These are phyloP conservation scores for Ciconia stormi DNA, from an alignment of 2,113 vertebrate genomes.

Conservation along the genomic window DNA sequence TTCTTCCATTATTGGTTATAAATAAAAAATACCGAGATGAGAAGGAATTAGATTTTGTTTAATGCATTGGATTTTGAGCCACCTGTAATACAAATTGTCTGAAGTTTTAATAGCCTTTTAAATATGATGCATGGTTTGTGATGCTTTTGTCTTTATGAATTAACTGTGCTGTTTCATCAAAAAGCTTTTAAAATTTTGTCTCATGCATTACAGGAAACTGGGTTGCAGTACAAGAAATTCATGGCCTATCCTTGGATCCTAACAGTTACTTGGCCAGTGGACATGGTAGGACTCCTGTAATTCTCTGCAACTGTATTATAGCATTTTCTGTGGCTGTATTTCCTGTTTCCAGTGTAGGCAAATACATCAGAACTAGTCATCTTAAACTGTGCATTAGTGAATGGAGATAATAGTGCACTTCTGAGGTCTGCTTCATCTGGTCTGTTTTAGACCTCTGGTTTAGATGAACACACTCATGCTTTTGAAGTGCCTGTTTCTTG, in stretches of 20 bases:
- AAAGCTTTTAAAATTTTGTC: background rate
- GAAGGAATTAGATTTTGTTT: background rate
- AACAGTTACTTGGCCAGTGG: slow-evolving; percentile 90
- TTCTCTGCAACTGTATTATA: background rate
- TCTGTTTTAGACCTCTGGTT: background rate
- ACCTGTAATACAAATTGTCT: background rate
- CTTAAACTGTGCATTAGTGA: background rate
- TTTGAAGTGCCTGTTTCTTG: background rate
- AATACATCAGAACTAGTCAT: background rate
- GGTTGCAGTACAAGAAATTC: slow-evolving; percentile 91
- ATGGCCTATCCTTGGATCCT: slow-evolving; percentile 93
- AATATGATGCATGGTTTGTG: background rate
- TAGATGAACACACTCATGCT: background rate
- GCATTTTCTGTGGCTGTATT: background rate
- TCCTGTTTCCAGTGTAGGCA: background rate
- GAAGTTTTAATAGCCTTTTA: background rate
- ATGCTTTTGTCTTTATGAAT: background rate
- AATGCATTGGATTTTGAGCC: background rate
- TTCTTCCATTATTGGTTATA: background rate
- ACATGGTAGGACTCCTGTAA: slow-evolving; percentile 71
- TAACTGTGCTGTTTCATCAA: background rate
- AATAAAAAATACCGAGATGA: background rate
- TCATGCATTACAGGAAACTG: slow-evolving; percentile 74
- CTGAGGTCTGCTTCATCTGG: background rate
- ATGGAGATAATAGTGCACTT: background rate